These are phyloP conservation scores for Oncorhynchus clarkii DNA, from an alignment of 2,113 vertebrate species.

Conservation along the genomic window DNA sequence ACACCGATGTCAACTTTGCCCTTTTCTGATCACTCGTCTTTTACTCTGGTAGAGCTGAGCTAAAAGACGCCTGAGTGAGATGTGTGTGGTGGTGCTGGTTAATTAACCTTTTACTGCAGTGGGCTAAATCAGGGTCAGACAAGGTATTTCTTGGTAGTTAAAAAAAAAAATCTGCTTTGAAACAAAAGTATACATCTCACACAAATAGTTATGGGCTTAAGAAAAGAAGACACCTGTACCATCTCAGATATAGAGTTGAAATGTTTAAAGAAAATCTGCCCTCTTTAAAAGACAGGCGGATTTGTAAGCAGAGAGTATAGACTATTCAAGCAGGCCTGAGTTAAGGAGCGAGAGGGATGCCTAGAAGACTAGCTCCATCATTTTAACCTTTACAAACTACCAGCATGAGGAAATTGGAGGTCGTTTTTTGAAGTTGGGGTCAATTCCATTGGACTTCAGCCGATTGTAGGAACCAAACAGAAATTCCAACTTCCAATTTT, in stretches of 20 bases:
- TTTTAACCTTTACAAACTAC: slow-evolving; percentile 8
- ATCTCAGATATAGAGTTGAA: too few species aligned
- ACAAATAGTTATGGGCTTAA: too few species aligned
- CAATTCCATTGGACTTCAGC: not conserved
- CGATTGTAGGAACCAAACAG: too few species aligned
- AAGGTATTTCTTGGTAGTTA: too few species aligned
- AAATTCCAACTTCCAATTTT: too few species aligned
- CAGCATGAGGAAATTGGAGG: slow-evolving; percentile 17
- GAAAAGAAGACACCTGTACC: too few species aligned
- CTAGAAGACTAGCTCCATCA: not conserved
- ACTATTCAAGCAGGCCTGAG: slow-evolving; percentile 65
- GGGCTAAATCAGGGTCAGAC: too few species aligned
- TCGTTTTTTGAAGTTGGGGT: slow-evolving; percentile 2
- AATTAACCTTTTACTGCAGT: slow-evolving; percentile 60
- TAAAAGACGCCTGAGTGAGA: slow-evolving; percentile 41
- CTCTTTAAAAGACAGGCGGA: slow-evolving; percentile 48
- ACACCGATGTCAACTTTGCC: slow-evolving; percentile 65
- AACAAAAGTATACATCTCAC: too few species aligned
- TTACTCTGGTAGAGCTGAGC: not conserved
- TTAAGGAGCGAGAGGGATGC: slow-evolving; percentile 6
- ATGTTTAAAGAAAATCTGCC: slow-evolving; percentile 41
- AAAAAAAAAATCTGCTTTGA: too few species aligned
- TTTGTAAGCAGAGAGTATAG: slow-evolving; percentile 52
- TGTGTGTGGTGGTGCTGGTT: slow-evolving; percentile 74
- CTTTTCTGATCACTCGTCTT: slow-evolving; percentile 53